Conservation (phyloP, 2,113 vertebrate genomes). For the Melanerpes aurifrons region DNA sequence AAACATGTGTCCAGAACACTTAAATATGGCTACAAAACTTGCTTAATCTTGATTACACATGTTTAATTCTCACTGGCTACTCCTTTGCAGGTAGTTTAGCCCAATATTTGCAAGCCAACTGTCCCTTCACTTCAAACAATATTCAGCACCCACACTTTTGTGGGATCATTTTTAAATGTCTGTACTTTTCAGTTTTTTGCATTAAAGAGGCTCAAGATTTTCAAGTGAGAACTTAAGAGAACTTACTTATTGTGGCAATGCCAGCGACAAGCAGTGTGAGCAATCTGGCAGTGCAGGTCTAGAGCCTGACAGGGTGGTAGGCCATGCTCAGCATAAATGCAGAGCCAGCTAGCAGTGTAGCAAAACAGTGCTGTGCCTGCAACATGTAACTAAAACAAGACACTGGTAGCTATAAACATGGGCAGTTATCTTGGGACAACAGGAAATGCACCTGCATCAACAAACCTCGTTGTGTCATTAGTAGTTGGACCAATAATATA, state of each 20-base stretch:
- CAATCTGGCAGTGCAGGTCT: too few relatives aligned
- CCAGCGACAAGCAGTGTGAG: too few relatives aligned
- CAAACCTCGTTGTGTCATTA: too few relatives aligned
- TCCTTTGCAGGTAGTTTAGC: not conserved
- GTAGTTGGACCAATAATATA: too few relatives aligned
- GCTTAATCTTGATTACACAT: not conserved
- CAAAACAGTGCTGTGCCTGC: too few relatives aligned
- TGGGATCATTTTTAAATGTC: not conserved
- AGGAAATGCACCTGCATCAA: too few relatives aligned
- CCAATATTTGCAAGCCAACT: not conserved
- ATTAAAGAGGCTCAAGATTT: not conserved
- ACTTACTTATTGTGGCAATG: not conserved
- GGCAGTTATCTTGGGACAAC: too few relatives aligned
- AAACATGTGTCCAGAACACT: not conserved
- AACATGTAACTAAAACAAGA: too few relatives aligned
- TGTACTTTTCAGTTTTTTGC: not conserved
- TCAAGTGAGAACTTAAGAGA: not conserved
- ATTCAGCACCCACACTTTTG: not conserved
- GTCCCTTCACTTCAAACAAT: not conserved
- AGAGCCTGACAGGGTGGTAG: too few relatives aligned
- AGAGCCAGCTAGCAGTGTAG: too few relatives aligned
- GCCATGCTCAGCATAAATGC: too few relatives aligned
- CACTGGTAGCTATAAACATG: too few relatives aligned
- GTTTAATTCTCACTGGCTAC: not conserved
- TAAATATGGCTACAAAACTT: fast-evolving